Percentiles rank a stretch among this genome's conserved stretches.
Evolutionary conservation across 2,113 vertebrate species (phyloP).

Genomic region (Chelonoidis abingdonii): DNA sequence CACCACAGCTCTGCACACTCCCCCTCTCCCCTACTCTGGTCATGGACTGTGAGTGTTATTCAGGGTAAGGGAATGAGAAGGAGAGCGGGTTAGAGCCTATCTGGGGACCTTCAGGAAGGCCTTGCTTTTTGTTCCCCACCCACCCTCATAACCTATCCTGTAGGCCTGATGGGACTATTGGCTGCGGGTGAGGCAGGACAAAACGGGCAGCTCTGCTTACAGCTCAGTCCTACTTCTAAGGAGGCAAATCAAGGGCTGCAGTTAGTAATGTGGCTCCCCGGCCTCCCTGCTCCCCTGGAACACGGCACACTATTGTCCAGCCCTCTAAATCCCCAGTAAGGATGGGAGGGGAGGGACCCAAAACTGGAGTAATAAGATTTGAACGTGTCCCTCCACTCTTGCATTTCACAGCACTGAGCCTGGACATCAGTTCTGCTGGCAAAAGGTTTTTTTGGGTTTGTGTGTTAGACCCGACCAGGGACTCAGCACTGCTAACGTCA

Average conservation of each 20-base stretch:
- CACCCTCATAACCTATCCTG: neutral
- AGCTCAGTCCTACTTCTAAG: neutral
- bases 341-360: neutral
- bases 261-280: neutral
- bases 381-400: neutral
- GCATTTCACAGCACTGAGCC: neutral
- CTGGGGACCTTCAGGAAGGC: neutral
- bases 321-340: neutral
- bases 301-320: neutral
- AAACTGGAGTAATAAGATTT: neutral
- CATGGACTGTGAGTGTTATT: neutral
- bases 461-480: neutral
- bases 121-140: neutral
- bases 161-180: accelerated
- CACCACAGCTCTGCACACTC: neutral
- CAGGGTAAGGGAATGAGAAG: neutral
- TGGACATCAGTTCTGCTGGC: neutral
- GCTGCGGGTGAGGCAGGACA: neutral
- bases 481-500: neutral
- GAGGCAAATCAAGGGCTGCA: neutral
- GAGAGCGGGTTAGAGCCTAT: neutral
- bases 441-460: neutral
- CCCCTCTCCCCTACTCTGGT: neutral
- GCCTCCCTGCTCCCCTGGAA: neutral
- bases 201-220: neutral